Evolutionary conservation across 2,888 invertebrate species (phyloP).

Genomic region (Helleia helle): DNA sequence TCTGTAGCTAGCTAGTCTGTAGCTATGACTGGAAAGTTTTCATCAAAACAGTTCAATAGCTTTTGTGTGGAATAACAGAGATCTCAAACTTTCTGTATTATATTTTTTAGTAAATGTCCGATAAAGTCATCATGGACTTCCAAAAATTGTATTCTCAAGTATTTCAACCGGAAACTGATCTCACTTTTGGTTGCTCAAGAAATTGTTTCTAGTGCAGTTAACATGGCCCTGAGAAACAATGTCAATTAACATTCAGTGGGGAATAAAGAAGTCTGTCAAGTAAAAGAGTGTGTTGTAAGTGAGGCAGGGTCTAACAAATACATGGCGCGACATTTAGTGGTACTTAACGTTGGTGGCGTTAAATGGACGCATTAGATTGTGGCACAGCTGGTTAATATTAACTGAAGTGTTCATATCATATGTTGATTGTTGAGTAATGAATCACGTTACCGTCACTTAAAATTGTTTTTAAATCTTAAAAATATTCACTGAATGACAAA

Average conservation of each 20-base stretch:
- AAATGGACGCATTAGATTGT: constrained; percentile 57
- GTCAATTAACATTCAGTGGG: constrained; percentile 45
- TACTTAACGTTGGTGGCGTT: constrained; percentile 55
- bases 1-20: no score
- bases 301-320: constrained; percentile 46
- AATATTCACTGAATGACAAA: no score
- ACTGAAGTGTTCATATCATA: constrained; percentile 40
- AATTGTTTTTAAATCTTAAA: constrained; percentile 2
- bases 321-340: constrained; percentile 60
- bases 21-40: no score
- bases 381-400: constrained; percentile 52
- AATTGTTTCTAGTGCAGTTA: constrained; percentile 27
- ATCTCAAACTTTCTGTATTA: no score
- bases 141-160: no score
- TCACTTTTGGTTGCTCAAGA: neutral
- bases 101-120: no score
- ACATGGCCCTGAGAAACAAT: constrained; percentile 46
- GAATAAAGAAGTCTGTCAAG: constrained; percentile 37
- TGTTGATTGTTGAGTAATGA: constrained; percentile 18
- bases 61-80: no score
- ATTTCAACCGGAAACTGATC: no score
- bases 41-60: no score
- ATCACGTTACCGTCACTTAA: constrained; percentile 12
- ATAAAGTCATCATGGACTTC: no score
- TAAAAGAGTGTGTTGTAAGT: constrained; percentile 40